Evolutionary conservation across 2,113 vertebrate species (phyloP).

Genomic region (Xiphorhynchus elegans): DNA sequence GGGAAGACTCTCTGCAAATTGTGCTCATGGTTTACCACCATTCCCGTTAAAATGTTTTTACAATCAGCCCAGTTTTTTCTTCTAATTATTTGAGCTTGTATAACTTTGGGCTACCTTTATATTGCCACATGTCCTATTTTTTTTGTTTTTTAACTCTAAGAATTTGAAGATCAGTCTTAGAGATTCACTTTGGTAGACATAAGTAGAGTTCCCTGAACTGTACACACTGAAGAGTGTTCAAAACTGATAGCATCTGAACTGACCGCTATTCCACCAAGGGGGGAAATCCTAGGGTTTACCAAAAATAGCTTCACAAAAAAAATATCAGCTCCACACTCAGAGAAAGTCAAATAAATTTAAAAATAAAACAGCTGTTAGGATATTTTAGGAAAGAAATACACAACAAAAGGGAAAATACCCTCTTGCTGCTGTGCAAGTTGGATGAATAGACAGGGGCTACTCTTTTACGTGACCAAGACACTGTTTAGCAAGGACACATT

Average conservation of each 20-base stretch:
- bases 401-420: background rate
- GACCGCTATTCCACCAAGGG: background rate
- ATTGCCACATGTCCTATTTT: background rate
- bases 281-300: background rate
- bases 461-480: background rate
- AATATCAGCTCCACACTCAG: background rate
- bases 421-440: background rate
- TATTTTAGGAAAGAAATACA: background rate
- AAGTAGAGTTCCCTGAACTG: background rate
- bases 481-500: background rate
- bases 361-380: background rate
- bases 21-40: background rate
- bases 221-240: background rate
- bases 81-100: background rate
- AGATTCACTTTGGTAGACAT: background rate
- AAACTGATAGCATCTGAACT: background rate
- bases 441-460: background rate
- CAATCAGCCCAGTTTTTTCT: background rate
- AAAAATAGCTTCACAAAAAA: background rate
- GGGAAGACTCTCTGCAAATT: background rate
- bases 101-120: background rate
- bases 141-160: background rate
- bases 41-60: background rate
- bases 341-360: background rate
- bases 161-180: background rate